Base-by-base conservation (phyloP, 1,140 invertebrate species). In the Drosophila guanche region DNA sequence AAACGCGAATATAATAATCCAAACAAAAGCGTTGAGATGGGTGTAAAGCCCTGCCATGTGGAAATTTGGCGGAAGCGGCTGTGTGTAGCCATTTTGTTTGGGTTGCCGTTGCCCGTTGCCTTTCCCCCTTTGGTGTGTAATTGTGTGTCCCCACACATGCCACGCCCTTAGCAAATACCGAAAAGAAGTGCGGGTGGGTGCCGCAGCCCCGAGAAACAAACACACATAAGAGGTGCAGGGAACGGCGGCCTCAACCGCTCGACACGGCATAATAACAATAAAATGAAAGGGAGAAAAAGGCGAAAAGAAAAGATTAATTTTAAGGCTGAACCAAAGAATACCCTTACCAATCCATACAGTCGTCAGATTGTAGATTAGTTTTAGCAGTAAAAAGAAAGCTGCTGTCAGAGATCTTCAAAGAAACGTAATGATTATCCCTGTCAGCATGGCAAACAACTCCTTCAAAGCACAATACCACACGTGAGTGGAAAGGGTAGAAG, bases 1-100 rank as follows among this genome's bases (percentile, higher is more conserved):
- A 85, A 85, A 85, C 74, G 81, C 74, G 81, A 81, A 85, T 86
- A 85, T 85, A 85, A 85, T 85, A 85, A 85, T 85, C 83, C 81
- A 79, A 58, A 63, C 60, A 79, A 73, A 75, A 66, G 67, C 73
- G 63, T 45, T 50, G 68, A 53, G 72, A 60, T 48, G 53, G 42
- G 59, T 62, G 59, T 43, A 69, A 68, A 66, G 78, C 61, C 72
- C 45, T 55, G 52, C 85, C 73, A 88, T 77, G 77, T 76, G 81
- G 74, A 86, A 85, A 85, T 54, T 83, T 60, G 58, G 62, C 68
- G 55, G 79, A 77, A 83, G 78, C 74, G 74, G 74, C 72, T 66
- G 63, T 83, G 63, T 83, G 70, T 61, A 78, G 75, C 74, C 79
- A 83, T 83, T 83, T 80, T 83, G 79, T 78, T 83, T 75, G 69